Evolutionary conservation across 2,888 invertebrate species (phyloP).

Genomic region (Ichneumoninae sp.): DNA sequence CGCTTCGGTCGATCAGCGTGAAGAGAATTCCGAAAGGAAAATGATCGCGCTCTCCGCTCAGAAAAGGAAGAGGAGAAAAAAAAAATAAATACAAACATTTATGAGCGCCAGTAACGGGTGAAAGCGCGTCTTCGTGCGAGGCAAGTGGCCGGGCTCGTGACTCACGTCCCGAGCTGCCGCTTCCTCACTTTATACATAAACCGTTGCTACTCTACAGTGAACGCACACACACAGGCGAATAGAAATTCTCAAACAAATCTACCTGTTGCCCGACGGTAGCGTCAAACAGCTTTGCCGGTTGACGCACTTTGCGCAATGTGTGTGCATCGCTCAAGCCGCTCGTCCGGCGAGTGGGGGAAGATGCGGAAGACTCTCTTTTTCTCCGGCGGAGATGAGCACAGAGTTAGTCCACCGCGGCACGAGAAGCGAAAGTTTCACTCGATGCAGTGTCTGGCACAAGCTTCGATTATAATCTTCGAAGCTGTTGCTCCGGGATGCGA

Average conservation of each 20-base stretch:
- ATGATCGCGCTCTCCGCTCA: slow-evolving; percentile 34
- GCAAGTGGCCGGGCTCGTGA: slow-evolving; percentile 19
- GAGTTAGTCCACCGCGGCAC: not conserved
- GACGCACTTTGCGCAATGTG: slow-evolving; percentile 58
- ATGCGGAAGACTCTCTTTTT: slow-evolving; percentile 46
- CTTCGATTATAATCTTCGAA: slow-evolving; percentile 59
- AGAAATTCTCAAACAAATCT: slow-evolving; percentile 55
- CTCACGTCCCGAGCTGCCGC: slow-evolving; percentile 46
- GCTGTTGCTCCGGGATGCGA: slow-evolving; percentile 24
- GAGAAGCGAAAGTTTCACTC: slow-evolving; percentile 62
- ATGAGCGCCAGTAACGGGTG: slow-evolving; percentile 43
- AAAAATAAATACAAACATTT: not conserved
- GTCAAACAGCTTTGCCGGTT: slow-evolving; percentile 36
- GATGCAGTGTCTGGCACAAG: slow-evolving; percentile 18
- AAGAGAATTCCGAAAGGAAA: slow-evolving; percentile 20
- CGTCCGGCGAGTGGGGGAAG: not conserved
- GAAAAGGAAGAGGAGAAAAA: no score
- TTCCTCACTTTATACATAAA: slow-evolving; percentile 44
- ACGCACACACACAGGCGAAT: not conserved
- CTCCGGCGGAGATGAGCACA: slow-evolving; percentile 28
- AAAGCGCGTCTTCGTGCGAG: slow-evolving; percentile 51
- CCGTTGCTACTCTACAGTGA: slow-evolving; percentile 6
- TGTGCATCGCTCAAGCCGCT: not conserved
- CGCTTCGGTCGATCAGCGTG: not conserved
- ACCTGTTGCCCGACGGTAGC: slow-evolving; percentile 23